Conservation (phyloP, 64 coral and sea anemone genomes). For the Montipora sp. region DNA sequence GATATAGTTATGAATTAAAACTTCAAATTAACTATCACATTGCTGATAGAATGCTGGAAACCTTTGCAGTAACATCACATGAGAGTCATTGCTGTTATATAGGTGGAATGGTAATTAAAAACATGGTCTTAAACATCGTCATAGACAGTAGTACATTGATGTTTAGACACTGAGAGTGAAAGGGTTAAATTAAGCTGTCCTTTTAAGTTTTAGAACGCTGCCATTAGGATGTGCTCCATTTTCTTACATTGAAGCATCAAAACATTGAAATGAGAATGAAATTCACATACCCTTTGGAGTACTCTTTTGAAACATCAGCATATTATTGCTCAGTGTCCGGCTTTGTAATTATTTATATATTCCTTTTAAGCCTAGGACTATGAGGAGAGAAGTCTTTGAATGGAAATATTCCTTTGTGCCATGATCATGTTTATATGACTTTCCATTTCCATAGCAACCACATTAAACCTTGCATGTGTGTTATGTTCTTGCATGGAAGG, state of each 20-base stretch:
- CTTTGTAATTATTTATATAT: constrained; percentile 25
- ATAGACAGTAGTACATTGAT: neutral
- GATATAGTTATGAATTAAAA: constrained; percentile 17
- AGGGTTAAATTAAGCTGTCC: constrained; percentile 18
- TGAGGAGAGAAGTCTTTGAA: neutral
- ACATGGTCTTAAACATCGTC: constrained; percentile 38
- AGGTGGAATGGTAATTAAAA: constrained; percentile 40
- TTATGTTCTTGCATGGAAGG: constrained; percentile 34
- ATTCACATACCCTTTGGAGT: constrained; percentile 4
- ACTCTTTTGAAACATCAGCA: too few species aligned
- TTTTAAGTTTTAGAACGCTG: constrained; percentile 17
- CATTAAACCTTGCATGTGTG: constrained; percentile 41
- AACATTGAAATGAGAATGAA: constrained; percentile 45
- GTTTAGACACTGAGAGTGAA: constrained; percentile 22
- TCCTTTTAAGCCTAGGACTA: too few species aligned
- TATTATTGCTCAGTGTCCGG: constrained; percentile 31
- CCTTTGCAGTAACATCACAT: neutral
- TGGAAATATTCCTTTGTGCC: constrained; percentile 41
- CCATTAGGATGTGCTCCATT: constrained; percentile 42
- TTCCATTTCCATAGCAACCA: constrained; percentile 44
- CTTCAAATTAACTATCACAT: neutral
- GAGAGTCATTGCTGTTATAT: neutral
- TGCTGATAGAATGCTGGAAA: constrained; percentile 9
- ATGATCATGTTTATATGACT: constrained; percentile 42
- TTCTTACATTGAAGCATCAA: constrained; percentile 31